Conservation (phyloP, 2,113 vertebrate species). For the Dipodomys merriami region DNA sequence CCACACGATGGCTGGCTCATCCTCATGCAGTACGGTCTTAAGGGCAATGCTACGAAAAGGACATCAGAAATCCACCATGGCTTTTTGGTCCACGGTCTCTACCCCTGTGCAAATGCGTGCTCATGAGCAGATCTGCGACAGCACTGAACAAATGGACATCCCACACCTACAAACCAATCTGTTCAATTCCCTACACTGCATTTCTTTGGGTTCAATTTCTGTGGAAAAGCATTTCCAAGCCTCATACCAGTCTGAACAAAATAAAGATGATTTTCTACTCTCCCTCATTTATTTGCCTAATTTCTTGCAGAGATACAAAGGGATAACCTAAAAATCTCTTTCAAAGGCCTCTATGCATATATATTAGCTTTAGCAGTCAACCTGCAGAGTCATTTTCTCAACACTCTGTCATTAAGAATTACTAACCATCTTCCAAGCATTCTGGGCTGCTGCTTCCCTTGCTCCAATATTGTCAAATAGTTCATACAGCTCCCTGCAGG, state of each 20-base stretch:
- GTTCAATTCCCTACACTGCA: fast-evolving
- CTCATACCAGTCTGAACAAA: background rate
- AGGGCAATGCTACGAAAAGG: background rate
- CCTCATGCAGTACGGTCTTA: background rate
- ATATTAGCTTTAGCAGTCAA: constrained; percentile 75
- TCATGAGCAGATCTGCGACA: fast-evolving
- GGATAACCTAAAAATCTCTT: constrained; percentile 15
- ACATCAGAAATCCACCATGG: fast-evolving
- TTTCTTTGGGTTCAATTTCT: background rate
- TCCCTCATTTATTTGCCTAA: background rate
- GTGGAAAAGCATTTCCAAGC: background rate
- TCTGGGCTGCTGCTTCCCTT: constrained; percentile 2
- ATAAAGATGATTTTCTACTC: background rate
- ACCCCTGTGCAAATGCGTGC: background rate
- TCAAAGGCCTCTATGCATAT: constrained; percentile 12
- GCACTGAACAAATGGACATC: fast-evolving
- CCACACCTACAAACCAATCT: fast-evolving
- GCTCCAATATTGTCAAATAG: background rate
- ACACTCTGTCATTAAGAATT: constrained; percentile 59
- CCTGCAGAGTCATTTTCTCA: constrained; percentile 44
- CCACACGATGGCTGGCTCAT: background rate
- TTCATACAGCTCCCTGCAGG: background rate
- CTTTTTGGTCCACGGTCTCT: background rate
- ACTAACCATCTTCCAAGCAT: background rate
- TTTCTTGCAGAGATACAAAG: constrained; percentile 6